Conservation (phyloP, 2,888 invertebrate species). For the Andrena bicolor region DNA sequence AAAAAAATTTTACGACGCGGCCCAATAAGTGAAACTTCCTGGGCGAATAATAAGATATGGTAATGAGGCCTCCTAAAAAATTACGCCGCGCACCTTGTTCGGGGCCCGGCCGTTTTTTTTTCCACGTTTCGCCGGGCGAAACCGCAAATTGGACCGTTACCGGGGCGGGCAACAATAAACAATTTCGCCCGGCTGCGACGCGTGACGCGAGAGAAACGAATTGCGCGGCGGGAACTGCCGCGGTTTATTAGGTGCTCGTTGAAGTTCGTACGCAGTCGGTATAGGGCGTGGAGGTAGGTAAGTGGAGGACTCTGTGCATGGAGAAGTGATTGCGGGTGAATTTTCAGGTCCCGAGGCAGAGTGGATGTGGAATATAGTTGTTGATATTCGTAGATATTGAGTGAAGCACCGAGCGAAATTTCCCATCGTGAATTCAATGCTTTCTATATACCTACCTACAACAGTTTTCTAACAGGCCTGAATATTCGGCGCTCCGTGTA, state of each 20-base stretch:
- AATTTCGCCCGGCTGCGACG: conserved; percentile 6
- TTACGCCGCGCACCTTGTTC: conserved; percentile 36
- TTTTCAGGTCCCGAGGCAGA: too few species aligned
- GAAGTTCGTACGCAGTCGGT: not conserved
- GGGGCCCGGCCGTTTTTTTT: not conserved
- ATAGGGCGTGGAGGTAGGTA: too few species aligned
- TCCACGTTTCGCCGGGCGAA: not conserved
- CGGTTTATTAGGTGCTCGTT: not conserved
- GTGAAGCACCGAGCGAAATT: too few species aligned
- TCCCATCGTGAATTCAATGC: too few species aligned
- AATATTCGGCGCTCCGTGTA: too few species aligned
- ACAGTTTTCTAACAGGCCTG: too few species aligned
- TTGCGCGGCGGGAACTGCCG: not conserved
- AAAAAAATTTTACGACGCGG: conserved; percentile 41
- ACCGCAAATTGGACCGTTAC: conserved; percentile 20
- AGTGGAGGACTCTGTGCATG: too few species aligned
- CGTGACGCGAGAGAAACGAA: not conserved
- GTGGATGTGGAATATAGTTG: too few species aligned
- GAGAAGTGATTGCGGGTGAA: too few species aligned
- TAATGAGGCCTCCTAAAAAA: conserved; percentile 33
- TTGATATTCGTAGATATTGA: too few species aligned
- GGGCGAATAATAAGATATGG: conserved; percentile 51
- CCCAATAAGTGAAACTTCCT: conserved; percentile 47
- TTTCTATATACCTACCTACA: too few species aligned
- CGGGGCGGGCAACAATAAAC: conserved; percentile 10